Evolutionary conservation across 2,888 invertebrate genomes (phyloP), one percentile per base, ranked within the genome.

Genomic region (Noctua janthe): DNA sequence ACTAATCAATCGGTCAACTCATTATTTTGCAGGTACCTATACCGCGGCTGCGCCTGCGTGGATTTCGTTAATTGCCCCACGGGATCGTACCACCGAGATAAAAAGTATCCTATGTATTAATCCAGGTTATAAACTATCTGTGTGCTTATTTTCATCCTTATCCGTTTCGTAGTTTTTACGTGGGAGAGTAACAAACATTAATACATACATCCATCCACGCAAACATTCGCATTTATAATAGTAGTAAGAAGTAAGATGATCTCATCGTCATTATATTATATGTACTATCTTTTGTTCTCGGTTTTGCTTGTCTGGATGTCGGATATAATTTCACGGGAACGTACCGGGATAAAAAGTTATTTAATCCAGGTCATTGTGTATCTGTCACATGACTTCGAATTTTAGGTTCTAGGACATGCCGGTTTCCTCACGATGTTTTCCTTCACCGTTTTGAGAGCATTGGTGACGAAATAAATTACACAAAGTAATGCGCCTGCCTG

Each of bases 11-110:
- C 13, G 3, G 49, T 51, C 29, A 64, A 71, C 39, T 76, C 71
- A 71, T 76, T 59, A 66, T 39, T 64, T 71, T 35, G 49, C n/a
- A 59, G n/a, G n/a, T 62, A 69, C 51, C 76, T 13, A 69, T 49
- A 1, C 29, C 35, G 29, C 8, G 29, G 62, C 17, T 64, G 6
- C 15, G 17, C 7, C 8, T 8, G 15, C 17, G 62, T 35, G 2
- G 29, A 17, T 15, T 64, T 64, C 62, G 1, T 7, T 35, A 7
- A 17, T 35, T 62, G 5, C 2, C 62, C 15, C 17, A 29, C 29
- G 2, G 7, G 29, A 29, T 62, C 62, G 29, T 62, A 29, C 62
- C 2, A 15, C 7, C 29, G 29, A 15, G 2, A 59, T 59, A 6
- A 13, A 29, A 62, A n/a, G 13, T 29, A 62, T 29, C 6, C 1